Conservation (phyloP, 1,140 invertebrate species). For the Musca vetustissima region DNA sequence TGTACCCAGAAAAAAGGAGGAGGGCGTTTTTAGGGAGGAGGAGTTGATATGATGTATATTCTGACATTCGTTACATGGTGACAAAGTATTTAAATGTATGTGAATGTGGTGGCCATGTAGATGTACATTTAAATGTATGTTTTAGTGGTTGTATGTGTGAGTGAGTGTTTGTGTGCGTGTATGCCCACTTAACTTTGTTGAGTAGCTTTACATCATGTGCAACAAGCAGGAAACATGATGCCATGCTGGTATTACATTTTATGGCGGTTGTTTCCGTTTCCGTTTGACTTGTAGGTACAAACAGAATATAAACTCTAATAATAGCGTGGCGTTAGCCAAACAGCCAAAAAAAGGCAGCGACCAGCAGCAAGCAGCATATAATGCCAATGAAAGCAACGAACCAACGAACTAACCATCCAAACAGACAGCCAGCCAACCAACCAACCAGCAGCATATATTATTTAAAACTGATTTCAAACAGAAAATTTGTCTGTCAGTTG, state of each 20-base stretch:
- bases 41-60: neutral
- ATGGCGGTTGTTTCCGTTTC: slow-evolving; percentile 20
- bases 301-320: no score
- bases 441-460: neutral
- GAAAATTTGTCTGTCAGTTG: neutral
- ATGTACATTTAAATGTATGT: neutral
- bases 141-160: neutral
- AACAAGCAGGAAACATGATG: slow-evolving; percentile 22
- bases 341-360: no score
- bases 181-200: neutral
- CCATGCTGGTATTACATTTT: slow-evolving; percentile 23
- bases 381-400: no score
- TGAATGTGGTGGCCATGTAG: no score
- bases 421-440: no score
- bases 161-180: neutral
- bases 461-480: slow-evolving; percentile 3
- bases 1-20: no score
- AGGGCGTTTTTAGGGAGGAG: no score
- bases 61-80: neutral
- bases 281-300: slow-evolving; percentile 22
- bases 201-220: slow-evolving; percentile 24
- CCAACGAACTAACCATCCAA: no score
- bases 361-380: no score
- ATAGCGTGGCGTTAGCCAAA: no score
- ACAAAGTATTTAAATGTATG: neutral